Conservation (phyloP, 2,113 vertebrate genomes). For the Phoenicopterus ruber region DNA sequence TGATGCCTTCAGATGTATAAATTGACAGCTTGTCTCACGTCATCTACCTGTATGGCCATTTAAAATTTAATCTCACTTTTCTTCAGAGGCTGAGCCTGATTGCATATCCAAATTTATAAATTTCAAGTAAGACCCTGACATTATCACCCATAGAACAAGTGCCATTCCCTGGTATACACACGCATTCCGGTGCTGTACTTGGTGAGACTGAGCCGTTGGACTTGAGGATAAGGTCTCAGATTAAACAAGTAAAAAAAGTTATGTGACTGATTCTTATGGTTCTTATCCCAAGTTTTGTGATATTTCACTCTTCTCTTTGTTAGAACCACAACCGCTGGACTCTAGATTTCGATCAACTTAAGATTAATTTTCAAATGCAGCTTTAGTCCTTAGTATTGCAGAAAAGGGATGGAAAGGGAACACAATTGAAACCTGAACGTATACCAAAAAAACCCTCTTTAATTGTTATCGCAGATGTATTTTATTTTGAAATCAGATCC, state of each 20-base stretch:
- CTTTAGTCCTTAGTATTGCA: not conserved
- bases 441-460: not conserved
- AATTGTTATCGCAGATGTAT: not conserved
- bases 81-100: not conserved
- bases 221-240: not conserved
- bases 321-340: not conserved
- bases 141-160: not conserved
- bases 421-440: not conserved
- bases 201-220: not conserved
- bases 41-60: not conserved
- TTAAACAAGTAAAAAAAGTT: not conserved
- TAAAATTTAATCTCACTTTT: not conserved
- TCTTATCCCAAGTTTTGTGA: not conserved
- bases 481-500: not conserved
- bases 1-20: not conserved
- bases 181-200: not conserved
- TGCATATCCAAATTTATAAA: not conserved
- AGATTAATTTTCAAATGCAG: not conserved
- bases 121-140: not conserved
- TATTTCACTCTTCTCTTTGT: not conserved
- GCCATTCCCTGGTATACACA: not conserved
- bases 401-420: not conserved
- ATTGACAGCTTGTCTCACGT: not conserved
- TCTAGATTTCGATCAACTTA: not conserved
- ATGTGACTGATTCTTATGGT: fast-evolving